phyloP scores from a whole-genome alignment of 2,888 invertebrate species.

The Drosophila kuntzei region DNA sequence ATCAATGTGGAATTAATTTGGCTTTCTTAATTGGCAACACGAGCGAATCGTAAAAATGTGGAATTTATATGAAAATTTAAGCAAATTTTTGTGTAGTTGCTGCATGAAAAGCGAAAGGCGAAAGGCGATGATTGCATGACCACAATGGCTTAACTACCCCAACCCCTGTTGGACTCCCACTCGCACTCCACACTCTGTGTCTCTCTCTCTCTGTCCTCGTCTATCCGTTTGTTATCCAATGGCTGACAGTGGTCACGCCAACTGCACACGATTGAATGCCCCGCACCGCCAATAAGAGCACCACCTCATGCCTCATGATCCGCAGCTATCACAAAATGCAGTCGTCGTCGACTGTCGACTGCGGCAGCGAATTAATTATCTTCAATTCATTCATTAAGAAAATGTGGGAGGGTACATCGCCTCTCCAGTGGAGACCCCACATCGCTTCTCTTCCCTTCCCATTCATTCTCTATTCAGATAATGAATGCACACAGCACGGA shows the following conservation, averaged over 20 bases:
- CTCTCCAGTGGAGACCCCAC: neutral
- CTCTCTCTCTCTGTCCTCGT: neutral
- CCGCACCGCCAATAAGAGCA: neutral
- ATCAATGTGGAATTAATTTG: constrained; percentile 56
- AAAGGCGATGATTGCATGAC: constrained; percentile 58
- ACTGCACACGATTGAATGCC: constrained; percentile 47
- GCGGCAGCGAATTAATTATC: constrained; percentile 76
- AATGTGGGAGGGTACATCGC: constrained; percentile 58
- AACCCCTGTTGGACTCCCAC: neutral
- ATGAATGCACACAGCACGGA: constrained; percentile 71
- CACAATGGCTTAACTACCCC: constrained; percentile 41
- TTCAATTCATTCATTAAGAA: constrained; percentile 82
- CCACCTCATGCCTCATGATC: constrained; percentile 15
- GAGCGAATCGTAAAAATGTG: constrained; percentile 72
- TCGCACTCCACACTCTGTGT: neutral
- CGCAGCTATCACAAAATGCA: constrained; percentile 61
- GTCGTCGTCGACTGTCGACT: constrained; percentile 38
- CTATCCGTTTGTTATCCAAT: constrained; percentile 24
- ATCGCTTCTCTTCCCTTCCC: neutral
- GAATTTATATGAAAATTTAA: constrained; percentile 61
- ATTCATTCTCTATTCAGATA: constrained; percentile 43
- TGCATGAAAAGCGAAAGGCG: constrained; percentile 52
- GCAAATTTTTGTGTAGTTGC: constrained; percentile 28
- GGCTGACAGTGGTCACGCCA: constrained; percentile 45
- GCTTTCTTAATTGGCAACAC: constrained; percentile 72